These are phyloP conservation scores for Kuschelorhynchus macadamiae DNA, from an alignment of 2,888 invertebrate genomes.

Conservation along the genomic window DNA sequence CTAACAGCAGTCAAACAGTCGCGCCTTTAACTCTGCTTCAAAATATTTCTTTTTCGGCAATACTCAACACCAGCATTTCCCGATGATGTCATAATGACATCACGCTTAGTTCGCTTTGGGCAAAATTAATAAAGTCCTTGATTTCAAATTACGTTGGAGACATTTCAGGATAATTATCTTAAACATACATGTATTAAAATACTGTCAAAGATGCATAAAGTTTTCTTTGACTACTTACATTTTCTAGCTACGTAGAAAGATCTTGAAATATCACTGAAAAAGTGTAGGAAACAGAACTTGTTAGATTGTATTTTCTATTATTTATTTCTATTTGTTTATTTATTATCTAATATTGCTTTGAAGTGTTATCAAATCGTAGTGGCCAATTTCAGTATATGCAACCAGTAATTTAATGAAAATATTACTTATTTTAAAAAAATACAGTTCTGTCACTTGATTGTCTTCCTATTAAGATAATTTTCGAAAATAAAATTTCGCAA, in stretches of 20 bases:
- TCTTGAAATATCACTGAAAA: not conserved
- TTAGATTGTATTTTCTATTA: conserved; percentile 6
- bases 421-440: too few relatives aligned
- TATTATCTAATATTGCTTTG: conserved; percentile 26
- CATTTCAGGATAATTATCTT: conserved; percentile 56
- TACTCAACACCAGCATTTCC: conserved; percentile 64
- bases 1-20: conserved; percentile 29
- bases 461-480: too few relatives aligned
- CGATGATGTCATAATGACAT: conserved; percentile 72
- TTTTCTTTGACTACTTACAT: conserved; percentile 20
- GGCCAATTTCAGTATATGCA: conserved; percentile 5
- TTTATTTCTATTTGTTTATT: conserved; percentile 26
- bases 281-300: conserved; percentile 6
- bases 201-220: conserved; percentile 13
- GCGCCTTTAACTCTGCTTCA: conserved; percentile 33
- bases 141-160: conserved; percentile 59
- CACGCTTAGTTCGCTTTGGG: conserved; percentile 68
- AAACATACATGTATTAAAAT: conserved; percentile 28
- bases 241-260: conserved; percentile 6
- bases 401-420: conserved; percentile 9
- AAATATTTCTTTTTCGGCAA: conserved; percentile 52
- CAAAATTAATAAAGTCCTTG: conserved; percentile 67
- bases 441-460: too few relatives aligned
- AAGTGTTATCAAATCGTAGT: not conserved
- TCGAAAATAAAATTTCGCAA: too few relatives aligned